phyloP scores from a whole-genome alignment of 53 echinoderm and acorn worm genomes.

The Pentamera pediparva region DNA sequence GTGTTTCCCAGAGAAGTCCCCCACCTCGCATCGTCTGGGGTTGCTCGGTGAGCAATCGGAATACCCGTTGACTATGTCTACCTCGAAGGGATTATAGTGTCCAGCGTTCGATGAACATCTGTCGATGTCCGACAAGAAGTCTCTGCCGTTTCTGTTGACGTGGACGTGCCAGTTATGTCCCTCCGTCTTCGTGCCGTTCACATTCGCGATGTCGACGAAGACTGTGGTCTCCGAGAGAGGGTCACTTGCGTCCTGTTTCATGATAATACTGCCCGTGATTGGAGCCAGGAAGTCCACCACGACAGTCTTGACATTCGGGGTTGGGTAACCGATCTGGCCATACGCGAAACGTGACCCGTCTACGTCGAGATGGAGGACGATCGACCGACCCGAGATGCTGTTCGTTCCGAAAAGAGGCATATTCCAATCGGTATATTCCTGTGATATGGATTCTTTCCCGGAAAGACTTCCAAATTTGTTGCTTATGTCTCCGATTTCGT shows the following conservation, averaged over 20 bases:
- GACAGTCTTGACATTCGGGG: conserved; percentile 56
- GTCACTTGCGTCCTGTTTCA: conserved; percentile 62
- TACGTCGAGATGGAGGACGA: conserved; percentile 60
- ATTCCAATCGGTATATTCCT: conserved; percentile 67
- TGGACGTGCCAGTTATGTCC: conserved; percentile 95
- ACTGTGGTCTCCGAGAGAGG: conserved; percentile 80
- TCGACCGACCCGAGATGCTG: conserved; percentile 72
- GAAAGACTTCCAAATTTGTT: conserved; percentile 74
- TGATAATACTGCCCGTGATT: conserved; percentile 66
- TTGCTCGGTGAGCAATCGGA: conserved; percentile 46
- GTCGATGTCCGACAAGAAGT: conserved; percentile 43
- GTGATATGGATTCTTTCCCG: conserved; percentile 30
- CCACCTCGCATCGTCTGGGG: conserved; percentile 78
- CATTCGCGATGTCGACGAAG: conserved; percentile 71
- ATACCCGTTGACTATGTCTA: conserved; percentile 53
- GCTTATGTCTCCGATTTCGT: conserved; percentile 90
- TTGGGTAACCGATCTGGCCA: conserved; percentile 71
- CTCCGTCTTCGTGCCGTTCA: conserved; percentile 58
- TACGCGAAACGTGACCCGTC: conserved; percentile 63
- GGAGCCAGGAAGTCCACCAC: conserved; percentile 70
- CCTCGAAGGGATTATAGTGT: conserved; percentile 81
- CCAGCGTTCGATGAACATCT: conserved; percentile 62
- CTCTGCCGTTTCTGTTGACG: conserved; percentile 42
- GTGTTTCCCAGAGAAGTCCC: conserved; percentile 73
- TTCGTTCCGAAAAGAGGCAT: conserved; percentile 77